phyloP scores from a whole-genome alignment of 2,113 vertebrate genomes.

The Neotoma lepida region DNA sequence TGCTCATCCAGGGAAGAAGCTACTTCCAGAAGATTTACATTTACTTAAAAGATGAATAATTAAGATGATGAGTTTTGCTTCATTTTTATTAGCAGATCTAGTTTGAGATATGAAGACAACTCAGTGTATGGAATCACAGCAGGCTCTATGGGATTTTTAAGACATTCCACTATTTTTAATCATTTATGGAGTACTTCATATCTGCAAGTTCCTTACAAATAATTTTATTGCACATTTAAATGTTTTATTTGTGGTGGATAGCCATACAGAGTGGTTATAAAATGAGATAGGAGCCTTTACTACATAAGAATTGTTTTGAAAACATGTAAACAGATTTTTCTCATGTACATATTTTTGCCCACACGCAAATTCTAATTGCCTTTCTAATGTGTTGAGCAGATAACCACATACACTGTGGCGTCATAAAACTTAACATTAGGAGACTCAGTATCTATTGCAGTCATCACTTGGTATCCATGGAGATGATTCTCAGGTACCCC shows the following conservation, averaged over 20 bases:
- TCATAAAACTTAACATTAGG: neutral
- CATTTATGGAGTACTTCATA: conserved; percentile 24
- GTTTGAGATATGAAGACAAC: conserved; percentile 6
- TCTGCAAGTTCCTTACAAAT: conserved; percentile 6
- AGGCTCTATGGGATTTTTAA: neutral
- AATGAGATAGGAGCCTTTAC: neutral
- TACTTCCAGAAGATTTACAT: neutral
- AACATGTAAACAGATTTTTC: neutral
- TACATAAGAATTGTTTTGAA: conserved; percentile 11
- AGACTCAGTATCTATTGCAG: neutral
- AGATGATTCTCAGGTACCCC: neutral
- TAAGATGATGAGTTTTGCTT: conserved; percentile 21
- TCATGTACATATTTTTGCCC: neutral
- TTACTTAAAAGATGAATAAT: conserved; percentile 17
- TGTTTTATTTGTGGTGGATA: conserved; percentile 24
- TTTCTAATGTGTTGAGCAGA: neutral
- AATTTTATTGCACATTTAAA: conserved; percentile 43
- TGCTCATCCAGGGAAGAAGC: neutral
- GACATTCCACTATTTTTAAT: conserved; percentile 23
- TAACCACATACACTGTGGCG: neutral
- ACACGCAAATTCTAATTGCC: neutral
- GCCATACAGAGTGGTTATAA: neutral
- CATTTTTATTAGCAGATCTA: conserved; percentile 30
- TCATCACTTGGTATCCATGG: neutral
- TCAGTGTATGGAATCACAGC: neutral